Evolutionary conservation across 2,113 vertebrate species (phyloP).

Genomic region (Nannobrachium achirus): DNA sequence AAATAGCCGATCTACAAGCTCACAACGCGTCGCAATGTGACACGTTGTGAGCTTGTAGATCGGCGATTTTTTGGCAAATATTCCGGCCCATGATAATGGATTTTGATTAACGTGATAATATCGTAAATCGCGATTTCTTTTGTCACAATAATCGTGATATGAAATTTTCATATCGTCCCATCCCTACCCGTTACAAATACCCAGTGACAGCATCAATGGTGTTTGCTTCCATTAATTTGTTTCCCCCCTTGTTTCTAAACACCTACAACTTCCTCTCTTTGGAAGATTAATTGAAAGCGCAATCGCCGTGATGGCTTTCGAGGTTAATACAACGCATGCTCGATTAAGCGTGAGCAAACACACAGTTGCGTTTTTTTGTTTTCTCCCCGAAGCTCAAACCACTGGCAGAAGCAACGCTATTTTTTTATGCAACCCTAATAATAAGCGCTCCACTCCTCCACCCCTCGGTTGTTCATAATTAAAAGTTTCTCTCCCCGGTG

Average conservation of each 20-base stretch:
- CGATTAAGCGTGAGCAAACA: background rate
- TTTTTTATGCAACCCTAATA: conserved; percentile 42
- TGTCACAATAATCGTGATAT: too few species aligned
- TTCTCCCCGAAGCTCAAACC: conserved; percentile 14
- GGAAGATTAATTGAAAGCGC: background rate
- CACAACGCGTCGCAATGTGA: too few species aligned
- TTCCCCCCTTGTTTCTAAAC: too few species aligned
- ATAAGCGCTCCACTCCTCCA: conserved; percentile 40
- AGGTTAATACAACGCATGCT: background rate
- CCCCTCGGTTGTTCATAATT: conserved; percentile 62
- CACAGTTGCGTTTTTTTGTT: background rate
- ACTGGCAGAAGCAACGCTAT: conserved; percentile 43
- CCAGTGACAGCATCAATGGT: conserved; percentile 42
- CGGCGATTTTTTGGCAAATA: too few species aligned
- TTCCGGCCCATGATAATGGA: too few species aligned
- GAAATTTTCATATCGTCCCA: too few species aligned
- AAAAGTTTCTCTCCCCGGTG: conserved; percentile 53
- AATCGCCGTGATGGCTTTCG: background rate
- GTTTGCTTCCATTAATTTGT: conserved; percentile 51
- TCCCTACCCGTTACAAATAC: too few species aligned
- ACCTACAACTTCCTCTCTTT: conserved; percentile 16
- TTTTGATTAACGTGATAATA: too few species aligned
- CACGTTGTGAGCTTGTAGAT: too few species aligned
- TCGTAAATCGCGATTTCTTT: too few species aligned
- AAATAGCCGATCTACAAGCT: too few species aligned